Percentiles rank a stretch among this genome's conserved stretches.
Conservation (phyloP, 2,888 invertebrate species). For the Trypoxylon attenuatum region DNA sequence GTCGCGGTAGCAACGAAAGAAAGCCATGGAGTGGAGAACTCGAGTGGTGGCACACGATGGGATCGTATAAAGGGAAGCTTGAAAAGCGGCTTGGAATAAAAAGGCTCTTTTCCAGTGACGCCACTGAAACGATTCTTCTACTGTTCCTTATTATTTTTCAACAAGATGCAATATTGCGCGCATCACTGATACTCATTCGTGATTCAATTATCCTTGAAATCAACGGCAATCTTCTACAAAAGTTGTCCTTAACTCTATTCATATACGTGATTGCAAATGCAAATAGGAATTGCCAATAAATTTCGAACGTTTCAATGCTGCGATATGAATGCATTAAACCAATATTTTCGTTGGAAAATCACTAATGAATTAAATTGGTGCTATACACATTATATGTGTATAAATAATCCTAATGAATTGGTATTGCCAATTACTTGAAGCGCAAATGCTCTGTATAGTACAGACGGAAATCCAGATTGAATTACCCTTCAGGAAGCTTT, state of each 20-base stretch:
- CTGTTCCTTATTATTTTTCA: background rate
- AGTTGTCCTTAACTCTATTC: no score
- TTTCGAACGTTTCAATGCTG: no score
- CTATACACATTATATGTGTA: no score
- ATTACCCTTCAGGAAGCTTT: background rate
- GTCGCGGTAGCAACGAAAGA: background rate
- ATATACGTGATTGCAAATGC: no score
- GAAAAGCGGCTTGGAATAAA: background rate
- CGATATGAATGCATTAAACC: no score
- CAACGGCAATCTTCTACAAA: background rate
- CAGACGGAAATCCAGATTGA: no score
- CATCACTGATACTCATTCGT: background rate
- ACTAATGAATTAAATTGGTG: no score
- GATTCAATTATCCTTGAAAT: background rate
- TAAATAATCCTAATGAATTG: no score
- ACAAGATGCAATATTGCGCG: background rate
- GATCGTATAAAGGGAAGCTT: background rate
- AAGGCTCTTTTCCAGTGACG: background rate
- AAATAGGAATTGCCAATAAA: no score
- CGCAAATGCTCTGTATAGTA: no score
- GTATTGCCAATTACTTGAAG: no score
- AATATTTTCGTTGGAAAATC: no score
- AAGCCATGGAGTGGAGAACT: background rate
- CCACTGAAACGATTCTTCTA: background rate
- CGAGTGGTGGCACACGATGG: background rate